A percentile compares a stretch with the other conserved stretches of the same genome.
Conservation (phyloP, 2,888 invertebrate species). For the Andrena praecox region DNA sequence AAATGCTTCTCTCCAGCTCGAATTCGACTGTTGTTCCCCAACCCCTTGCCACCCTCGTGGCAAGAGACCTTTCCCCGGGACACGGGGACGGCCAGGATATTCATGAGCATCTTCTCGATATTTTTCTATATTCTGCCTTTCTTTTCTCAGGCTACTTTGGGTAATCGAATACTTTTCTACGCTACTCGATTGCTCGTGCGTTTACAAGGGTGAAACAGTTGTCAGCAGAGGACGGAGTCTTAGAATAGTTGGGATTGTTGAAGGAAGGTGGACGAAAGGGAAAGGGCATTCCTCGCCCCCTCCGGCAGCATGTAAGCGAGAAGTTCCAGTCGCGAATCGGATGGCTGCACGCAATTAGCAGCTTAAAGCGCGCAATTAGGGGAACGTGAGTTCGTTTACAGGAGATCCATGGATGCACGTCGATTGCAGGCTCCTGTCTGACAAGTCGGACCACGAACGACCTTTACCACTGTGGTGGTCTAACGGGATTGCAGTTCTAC, state of each 20-base stretch:
- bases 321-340: neutral
- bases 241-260: too few relatives aligned
- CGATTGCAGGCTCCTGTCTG: neutral
- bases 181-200: neutral
- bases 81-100: neutral
- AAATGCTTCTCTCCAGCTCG: constrained; percentile 47
- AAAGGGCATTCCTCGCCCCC: neutral
- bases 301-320: neutral
- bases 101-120: neutral
- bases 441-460: constrained; percentile 17
- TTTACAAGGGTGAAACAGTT: too few relatives aligned
- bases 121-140: neutral
- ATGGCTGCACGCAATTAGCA: constrained; percentile 2
- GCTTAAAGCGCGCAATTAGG: constrained; percentile 5
- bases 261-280: neutral
- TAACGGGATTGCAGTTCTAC: constrained; percentile 17
- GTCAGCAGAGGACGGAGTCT: too few relatives aligned
- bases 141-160: too few relatives aligned
- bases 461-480: constrained; percentile 12
- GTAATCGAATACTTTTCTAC: neutral
- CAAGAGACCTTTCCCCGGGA: neutral
- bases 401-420: neutral
- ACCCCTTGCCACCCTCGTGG: neutral
- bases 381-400: constrained; percentile 16
- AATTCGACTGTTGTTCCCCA: constrained; percentile 24